Evolutionary conservation across 35 echinoderm and acorn worm species (phyloP).

Genomic region (Stichopus chloronotus): DNA sequence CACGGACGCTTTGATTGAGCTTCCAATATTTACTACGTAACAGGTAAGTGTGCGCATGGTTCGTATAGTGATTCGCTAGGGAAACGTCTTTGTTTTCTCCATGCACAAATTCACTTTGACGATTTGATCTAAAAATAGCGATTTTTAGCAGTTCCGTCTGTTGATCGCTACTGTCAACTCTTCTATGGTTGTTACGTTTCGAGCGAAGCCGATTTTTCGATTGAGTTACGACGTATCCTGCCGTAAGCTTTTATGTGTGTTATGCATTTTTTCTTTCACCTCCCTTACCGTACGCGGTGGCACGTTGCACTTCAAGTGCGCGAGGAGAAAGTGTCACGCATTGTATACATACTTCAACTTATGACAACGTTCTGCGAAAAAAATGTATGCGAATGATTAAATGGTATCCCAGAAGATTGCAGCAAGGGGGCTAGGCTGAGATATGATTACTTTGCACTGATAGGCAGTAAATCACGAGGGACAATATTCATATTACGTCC

Average conservation of each 20-base stretch:
- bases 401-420: background rate
- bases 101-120: too few relatives aligned
- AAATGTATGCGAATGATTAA: background rate
- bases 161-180: background rate
- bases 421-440: background rate
- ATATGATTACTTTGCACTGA: slow-evolving; percentile 21
- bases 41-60: too few relatives aligned
- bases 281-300: too few relatives aligned
- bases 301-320: background rate
- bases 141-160: background rate
- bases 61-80: too few relatives aligned
- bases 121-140: too few relatives aligned
- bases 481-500: slow-evolving; percentile 8
- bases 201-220: background rate
- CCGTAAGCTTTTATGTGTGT: background rate
- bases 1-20: too few relatives aligned
- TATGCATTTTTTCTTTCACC: too few relatives aligned
- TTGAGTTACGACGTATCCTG: background rate
- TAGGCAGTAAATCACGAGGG: background rate
- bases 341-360: background rate
- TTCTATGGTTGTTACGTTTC: background rate
- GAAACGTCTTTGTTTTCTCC: too few relatives aligned
- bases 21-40: too few relatives aligned
- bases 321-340: background rate
- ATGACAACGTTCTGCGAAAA: background rate